Evolutionary conservation across 2,888 invertebrate species (phyloP).

Genomic region (Hanleya hanleyi): DNA sequence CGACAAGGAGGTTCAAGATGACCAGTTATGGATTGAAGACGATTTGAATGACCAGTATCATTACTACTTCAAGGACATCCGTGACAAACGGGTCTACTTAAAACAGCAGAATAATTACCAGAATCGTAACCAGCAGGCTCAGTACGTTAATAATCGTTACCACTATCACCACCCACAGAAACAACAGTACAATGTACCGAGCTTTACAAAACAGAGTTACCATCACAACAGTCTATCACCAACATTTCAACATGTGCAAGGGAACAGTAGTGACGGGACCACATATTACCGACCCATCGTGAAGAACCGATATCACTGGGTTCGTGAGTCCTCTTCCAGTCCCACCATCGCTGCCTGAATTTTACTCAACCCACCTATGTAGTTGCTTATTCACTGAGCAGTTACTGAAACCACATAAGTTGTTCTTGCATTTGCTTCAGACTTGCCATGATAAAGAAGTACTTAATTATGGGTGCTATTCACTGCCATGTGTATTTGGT

Average conservation of each 20-base stretch:
- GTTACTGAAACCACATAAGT: too few relatives aligned
- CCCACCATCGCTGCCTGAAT: background rate
- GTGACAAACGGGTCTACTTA: background rate
- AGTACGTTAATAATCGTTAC: background rate
- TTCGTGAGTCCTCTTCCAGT: background rate
- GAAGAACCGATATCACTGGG: constrained; percentile 1
- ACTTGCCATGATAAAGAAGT: too few relatives aligned
- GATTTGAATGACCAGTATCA: background rate
- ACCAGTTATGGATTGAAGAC: background rate
- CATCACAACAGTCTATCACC: too few relatives aligned
- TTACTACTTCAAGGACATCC: background rate
- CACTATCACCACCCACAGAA: background rate
- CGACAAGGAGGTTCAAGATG: background rate
- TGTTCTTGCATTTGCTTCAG: too few relatives aligned
- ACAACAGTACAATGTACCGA: background rate
- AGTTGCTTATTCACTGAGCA: too few relatives aligned
- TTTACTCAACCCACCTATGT: too few relatives aligned
- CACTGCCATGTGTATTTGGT: too few relatives aligned
- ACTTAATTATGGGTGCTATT: too few relatives aligned
- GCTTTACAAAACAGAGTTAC: too few relatives aligned
- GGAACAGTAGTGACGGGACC: background rate
- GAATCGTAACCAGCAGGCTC: background rate
- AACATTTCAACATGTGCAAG: background rate
- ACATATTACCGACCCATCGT: background rate
- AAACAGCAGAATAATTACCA: background rate